phyloP scores from a whole-genome alignment of 1,140 invertebrate genomes.

The Microplitis mediator region DNA sequence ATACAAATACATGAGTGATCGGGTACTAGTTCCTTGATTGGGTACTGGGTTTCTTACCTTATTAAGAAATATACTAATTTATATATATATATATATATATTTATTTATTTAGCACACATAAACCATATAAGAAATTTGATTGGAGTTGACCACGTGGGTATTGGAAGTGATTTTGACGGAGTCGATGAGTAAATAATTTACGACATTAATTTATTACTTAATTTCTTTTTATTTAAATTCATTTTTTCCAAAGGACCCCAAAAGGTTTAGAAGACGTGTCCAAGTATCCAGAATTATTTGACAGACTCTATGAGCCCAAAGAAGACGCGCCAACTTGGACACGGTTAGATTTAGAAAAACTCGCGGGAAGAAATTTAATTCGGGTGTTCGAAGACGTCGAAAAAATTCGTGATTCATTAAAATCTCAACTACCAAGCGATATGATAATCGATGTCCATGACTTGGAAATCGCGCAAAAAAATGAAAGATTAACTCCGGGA shows the following conservation, averaged over 20 bases:
- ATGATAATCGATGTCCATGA: conserved; percentile 39
- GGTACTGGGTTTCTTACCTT: too few relatives aligned
- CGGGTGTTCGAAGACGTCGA: conserved; percentile 72
- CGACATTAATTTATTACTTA: not conserved
- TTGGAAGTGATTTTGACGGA: conserved; percentile 67
- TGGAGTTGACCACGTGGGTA: conserved; percentile 66
- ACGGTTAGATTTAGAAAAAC: conserved; percentile 71
- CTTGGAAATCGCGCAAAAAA: conserved; percentile 37
- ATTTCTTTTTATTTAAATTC: conserved; percentile 12
- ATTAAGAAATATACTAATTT: not conserved
- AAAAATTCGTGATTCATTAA: conserved; percentile 55
- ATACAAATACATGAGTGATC: too few relatives aligned
- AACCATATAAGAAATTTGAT: conserved; percentile 66
- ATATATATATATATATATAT: conserved; percentile 13
- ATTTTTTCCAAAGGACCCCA: conserved; percentile 59
- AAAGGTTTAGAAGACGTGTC: conserved; percentile 72
- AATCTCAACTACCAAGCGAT: conserved; percentile 33
- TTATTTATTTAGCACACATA: conserved; percentile 66
- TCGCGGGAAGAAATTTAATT: conserved; percentile 73
- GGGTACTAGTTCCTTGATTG: too few relatives aligned
- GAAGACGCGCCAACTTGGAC: conserved; percentile 65
- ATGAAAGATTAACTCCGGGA: conserved; percentile 36
- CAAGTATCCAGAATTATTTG: conserved; percentile 71
- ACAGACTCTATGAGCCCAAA: conserved; percentile 59
- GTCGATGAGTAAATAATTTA: conserved; percentile 58